These are phyloP conservation scores for Monomorium pharaonis DNA, from an alignment of 1,140 invertebrate species.

Conservation along the genomic window DNA sequence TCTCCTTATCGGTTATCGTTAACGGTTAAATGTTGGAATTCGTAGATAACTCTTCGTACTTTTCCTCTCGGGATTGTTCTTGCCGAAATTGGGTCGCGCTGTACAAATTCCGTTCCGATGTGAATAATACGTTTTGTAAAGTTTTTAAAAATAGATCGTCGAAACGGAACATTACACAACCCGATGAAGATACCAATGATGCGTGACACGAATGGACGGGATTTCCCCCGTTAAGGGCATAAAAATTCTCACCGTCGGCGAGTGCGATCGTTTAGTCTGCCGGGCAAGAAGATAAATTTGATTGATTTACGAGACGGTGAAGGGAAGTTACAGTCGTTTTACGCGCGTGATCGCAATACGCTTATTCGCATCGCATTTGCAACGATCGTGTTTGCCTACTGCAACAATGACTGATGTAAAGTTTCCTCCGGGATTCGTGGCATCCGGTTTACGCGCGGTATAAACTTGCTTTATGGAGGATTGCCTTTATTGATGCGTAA, in stretches of 20 bases:
- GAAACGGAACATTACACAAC: background rate
- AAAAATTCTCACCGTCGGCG: background rate
- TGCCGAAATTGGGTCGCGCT: slow-evolving; percentile 1
- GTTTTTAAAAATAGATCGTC: background rate
- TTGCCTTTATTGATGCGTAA: background rate
- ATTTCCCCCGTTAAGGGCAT: background rate
- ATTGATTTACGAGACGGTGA: slow-evolving; percentile 36
- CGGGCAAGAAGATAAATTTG: slow-evolving; percentile 2
- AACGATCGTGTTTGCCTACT: background rate
- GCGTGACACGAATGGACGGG: background rate
- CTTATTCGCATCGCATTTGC: slow-evolving; percentile 3
- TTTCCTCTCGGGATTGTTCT: slow-evolving; percentile 8
- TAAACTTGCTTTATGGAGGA: slow-evolving; percentile 17
- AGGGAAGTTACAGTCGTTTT: slow-evolving; percentile 1
- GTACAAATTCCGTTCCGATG: background rate
- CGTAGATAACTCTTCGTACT: slow-evolving; percentile 8
- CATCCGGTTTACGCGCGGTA: slow-evolving; percentile 52
- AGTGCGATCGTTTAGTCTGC: background rate
- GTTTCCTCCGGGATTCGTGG: slow-evolving; percentile 53
- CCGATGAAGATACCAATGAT: background rate
- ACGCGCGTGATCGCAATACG: slow-evolving; percentile 25
- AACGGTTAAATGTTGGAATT: slow-evolving; percentile 5
- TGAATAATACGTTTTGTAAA: background rate
- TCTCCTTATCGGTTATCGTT: slow-evolving; percentile 28
- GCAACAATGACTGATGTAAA: slow-evolving; percentile 38